Evolutionary conservation across 2,888 invertebrate species (phyloP).

Genomic region (Catotricha subobsoleta): DNA sequence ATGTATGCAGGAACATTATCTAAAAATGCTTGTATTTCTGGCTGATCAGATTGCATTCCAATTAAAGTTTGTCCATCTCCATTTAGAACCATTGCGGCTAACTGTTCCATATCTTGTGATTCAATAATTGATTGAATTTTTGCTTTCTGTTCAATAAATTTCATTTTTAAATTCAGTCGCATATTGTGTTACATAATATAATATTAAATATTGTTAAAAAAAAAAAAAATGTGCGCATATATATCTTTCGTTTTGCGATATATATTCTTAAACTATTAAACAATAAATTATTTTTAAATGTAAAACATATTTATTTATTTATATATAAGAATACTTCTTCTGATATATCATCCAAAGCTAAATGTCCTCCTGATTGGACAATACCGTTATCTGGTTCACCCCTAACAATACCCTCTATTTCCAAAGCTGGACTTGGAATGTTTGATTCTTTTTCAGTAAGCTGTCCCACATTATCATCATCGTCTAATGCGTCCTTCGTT

Average conservation of each 20-base stretch:
- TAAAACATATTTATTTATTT: background rate
- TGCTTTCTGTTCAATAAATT: no score
- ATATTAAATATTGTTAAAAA: no score
- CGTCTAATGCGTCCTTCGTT: background rate
- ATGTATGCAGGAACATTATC: conserved; percentile 75
- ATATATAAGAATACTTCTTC: conserved; percentile 3
- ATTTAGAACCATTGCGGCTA: conserved; percentile 73
- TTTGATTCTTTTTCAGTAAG: background rate
- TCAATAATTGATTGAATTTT: conserved; percentile 45
- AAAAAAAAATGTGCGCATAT: no score
- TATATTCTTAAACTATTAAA: no score
- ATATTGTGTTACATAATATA: no score
- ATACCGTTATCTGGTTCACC: conserved; percentile 27
- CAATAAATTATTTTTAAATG: no score
- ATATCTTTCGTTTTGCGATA: no score
- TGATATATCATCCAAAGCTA: background rate
- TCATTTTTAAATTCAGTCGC: no score
- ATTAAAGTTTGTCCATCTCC: conserved; percentile 68
- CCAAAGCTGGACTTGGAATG: conserved; percentile 19
- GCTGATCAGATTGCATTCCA: conserved; percentile 48
- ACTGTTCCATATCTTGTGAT: conserved; percentile 69
- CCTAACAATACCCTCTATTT: conserved; percentile 26
- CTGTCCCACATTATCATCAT: background rate
- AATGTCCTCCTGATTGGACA: conserved; percentile 27
- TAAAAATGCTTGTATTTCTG: conserved; percentile 70